Evolutionary conservation across 2,797 vertebrate genomes (phyloP), one percentile per base, ranked within the genome.

Genomic region (Spinus olivaceus): DNA sequence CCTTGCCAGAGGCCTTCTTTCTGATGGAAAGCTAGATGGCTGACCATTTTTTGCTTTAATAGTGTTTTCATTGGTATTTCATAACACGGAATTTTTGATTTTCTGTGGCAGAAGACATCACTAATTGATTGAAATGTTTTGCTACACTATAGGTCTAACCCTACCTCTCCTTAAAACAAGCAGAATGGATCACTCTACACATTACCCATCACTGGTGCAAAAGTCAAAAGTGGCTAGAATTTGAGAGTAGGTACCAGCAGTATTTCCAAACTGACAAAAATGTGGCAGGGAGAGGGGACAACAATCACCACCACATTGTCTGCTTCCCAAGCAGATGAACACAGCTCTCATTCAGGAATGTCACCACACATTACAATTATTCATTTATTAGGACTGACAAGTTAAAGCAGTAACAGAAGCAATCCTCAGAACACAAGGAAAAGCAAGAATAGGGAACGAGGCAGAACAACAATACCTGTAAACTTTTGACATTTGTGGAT

Each of bases 401-500:
- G 22, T 42, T 44, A 54, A 65, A 71, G 42, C 44, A 33, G 16
- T 44, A 74, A 73, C 9, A 87, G 20, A 72, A 70, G 12, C 25
- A 81, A 41, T 32, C 14, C 25, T 56, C 24, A 71, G 14, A 86
- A 74, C 19, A 44, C 9, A 6, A 41, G 30, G 7, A 63, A 83
- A 73, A 67, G 24, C 37, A 88, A 53, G 18, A 63, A 46, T 2
- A 49, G 0, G 8, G n/a, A 92, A 73, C 5, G 56, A 81, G 28
- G 24, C 1, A 57, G 15, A 90, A 64, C 21, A 69, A 50, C 42
- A 81, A 28, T 98, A 98, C 98, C 97, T 98, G 98, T 91, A 98
- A 98, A 97, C 98, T 99, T 98, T 99, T 99, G 97, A 99, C 98
- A 97, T 98, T 98, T 91, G 98, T 96, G 70, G 88, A 97, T 97